phyloP scores from a whole-genome alignment of 2,113 vertebrate genomes.

The Petromus typicus region DNA sequence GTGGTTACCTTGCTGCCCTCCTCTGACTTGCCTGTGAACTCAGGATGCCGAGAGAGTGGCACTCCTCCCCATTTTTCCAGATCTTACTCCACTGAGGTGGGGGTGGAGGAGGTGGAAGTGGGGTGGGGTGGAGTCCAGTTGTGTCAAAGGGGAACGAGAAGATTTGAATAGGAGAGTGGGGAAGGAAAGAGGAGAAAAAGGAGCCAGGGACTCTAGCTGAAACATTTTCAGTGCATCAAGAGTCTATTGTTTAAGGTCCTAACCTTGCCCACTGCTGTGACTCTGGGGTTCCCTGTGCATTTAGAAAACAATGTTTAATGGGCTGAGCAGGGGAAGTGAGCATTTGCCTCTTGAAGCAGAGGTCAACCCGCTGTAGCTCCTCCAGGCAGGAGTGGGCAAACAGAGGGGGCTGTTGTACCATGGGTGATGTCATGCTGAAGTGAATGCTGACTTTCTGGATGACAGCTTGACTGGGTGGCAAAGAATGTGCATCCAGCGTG shows the following conservation, averaged over 20 bases:
- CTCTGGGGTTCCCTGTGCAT: neutral
- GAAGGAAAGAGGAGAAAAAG: neutral
- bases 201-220: neutral
- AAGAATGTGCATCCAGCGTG: neutral
- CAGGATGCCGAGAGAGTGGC: accelerated
- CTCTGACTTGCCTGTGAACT: neutral
- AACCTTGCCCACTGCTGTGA: neutral
- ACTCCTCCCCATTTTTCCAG: neutral
- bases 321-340: neutral
- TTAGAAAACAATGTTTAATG: neutral
- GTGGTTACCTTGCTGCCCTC: neutral
- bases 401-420: neutral
- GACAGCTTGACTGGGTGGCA: neutral
- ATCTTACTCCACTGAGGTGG: neutral
- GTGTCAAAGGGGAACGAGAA: neutral
- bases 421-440: neutral
- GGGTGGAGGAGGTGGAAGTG: neutral
- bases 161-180: neutral
- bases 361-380: neutral
- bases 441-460: neutral
- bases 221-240: neutral
- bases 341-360: neutral
- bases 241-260: neutral
- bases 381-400: neutral
- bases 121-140: neutral